A percentile compares a stretch with the other conserved stretches of the same genome.
Conservation (phyloP, 1,140 invertebrate species). For the Pygmarrhopalites habei region DNA sequence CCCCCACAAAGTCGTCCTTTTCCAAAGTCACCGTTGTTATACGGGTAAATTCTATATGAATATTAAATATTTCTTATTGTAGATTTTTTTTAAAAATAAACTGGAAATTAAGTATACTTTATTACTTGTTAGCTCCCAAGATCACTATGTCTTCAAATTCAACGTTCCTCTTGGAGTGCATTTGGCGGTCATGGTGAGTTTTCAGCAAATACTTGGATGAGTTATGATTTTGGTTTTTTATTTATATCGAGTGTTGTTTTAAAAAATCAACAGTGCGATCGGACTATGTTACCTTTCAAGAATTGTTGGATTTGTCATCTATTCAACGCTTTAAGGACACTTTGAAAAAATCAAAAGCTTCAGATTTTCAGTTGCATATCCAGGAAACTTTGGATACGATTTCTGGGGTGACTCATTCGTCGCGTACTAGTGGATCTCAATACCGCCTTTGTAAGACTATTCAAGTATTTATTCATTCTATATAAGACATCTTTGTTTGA, state of each 20-base stretch:
- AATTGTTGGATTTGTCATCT: constrained; percentile 55
- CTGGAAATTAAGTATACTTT: constrained; percentile 10
- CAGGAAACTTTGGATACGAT: constrained; percentile 24
- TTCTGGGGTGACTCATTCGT: constrained; percentile 40
- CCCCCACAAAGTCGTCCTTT: constrained; percentile 51
- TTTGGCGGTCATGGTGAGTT: too few species aligned
- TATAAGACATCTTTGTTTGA: background rate
- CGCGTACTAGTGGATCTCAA: constrained; percentile 37
- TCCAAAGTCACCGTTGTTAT: constrained; percentile 78
- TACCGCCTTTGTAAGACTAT: constrained; percentile 4
- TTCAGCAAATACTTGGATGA: too few species aligned
- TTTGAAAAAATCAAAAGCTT: background rate
- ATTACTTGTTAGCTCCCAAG: constrained; percentile 57
- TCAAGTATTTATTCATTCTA: background rate
- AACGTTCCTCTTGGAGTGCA: constrained; percentile 71
- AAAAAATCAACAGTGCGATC: too few species aligned
- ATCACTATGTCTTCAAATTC: constrained; percentile 79
- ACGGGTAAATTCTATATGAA: constrained; percentile 52
- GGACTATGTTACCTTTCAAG: constrained; percentile 79
- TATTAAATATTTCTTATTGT: background rate
- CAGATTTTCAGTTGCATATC: background rate
- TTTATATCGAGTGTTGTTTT: too few species aligned
- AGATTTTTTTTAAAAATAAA: background rate
- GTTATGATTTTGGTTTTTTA: too few species aligned
- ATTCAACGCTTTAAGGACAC: constrained; percentile 37